Percentiles rank a stretch among this genome's conserved stretches.
Conservation (phyloP, 2,888 invertebrate species). For the Deilephila elpenor region DNA sequence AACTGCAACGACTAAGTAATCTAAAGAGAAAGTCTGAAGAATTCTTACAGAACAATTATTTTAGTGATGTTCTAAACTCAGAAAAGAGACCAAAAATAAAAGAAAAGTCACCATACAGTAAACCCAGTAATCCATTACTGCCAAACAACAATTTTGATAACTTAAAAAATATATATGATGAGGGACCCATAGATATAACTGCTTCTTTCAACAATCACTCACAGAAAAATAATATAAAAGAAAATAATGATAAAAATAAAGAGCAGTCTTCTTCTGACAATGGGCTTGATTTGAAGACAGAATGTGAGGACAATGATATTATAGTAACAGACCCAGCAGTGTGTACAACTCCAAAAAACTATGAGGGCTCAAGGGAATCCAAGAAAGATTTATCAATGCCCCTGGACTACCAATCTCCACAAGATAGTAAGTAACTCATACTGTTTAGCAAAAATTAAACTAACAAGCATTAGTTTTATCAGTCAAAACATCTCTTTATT, state of each 20-base stretch:
- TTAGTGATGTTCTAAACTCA: conserved; percentile 64
- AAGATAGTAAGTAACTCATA: conserved; percentile 73
- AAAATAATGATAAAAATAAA: conserved; percentile 60
- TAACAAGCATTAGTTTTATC: background rate
- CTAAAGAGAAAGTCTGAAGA: conserved; percentile 81
- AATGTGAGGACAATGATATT: conserved; percentile 79
- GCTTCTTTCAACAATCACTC: conserved; percentile 60
- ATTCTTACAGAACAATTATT: conserved; percentile 75
- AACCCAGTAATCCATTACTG: conserved; percentile 59
- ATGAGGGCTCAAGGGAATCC: conserved; percentile 66
- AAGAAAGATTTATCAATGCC: conserved; percentile 65
- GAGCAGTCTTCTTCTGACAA: conserved; percentile 57
- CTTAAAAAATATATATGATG: conserved; percentile 70
- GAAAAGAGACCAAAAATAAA: conserved; percentile 76
- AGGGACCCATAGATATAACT: conserved; percentile 68
- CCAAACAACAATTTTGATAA: conserved; percentile 66
- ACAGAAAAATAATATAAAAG: conserved; percentile 57
- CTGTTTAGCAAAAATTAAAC: background rate
- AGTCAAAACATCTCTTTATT: conserved; percentile 15
- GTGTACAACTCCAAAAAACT: conserved; percentile 70
- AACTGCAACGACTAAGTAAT: conserved; percentile 73
- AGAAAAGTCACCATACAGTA: conserved; percentile 65
- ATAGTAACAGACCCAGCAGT: conserved; percentile 76
- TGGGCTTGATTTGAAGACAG: conserved; percentile 72
- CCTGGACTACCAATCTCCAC: conserved; percentile 73